Base-by-base conservation (phyloP, 1,140 invertebrate species). In the Drosophila parvula region DNA sequence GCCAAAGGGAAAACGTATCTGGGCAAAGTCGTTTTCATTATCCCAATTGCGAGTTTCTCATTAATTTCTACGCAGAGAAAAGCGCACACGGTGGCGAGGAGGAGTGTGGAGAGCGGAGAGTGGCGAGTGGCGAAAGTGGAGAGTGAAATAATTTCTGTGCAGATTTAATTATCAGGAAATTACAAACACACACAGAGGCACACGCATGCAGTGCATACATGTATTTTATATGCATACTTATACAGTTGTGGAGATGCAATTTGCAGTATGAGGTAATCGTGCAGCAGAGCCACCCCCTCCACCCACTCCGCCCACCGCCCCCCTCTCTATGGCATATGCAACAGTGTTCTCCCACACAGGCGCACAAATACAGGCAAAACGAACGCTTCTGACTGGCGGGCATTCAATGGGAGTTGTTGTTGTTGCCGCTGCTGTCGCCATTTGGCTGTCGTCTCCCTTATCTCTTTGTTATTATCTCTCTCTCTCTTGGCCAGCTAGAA, bases 301-400 rank as follows among this genome's bases (percentile, higher is more conserved):
- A 27, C 44, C 44, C 16, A 8, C n/a, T 14, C 44, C 36, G 16
- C 32, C 18, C 14, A n/a, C 8, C 22, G 40, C 45, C 32, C 12
- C 27, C 11, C 6, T 11, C 38, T 58, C 47, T 34, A 48, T 55
- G 45, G 45, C 48, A 53, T 38, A 53, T 32, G 41, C 69, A 64
- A 58, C 65, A 62, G 48, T 45, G 60, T 51, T 63, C 67, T 55
- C 64, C 73, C 79, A 80, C 84, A 89, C 77, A 67, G 68, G 80
- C 83, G 79, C 77, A 78, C 75, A 73, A 75, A 84, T 73, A 77
- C 76, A 84, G 44, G 22, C 51, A 47, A 60, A 83, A 81, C 77
- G 84, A 80, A 81, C 69, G 84, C 61, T 88, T 86, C 84, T 90
- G 88, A 90, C 88, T 90, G 88, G 88, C 89, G 88, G 88, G 89